Conservation (phyloP, 2,888 invertebrate genomes). For the Caenorhabditis macrosperma region DNA sequence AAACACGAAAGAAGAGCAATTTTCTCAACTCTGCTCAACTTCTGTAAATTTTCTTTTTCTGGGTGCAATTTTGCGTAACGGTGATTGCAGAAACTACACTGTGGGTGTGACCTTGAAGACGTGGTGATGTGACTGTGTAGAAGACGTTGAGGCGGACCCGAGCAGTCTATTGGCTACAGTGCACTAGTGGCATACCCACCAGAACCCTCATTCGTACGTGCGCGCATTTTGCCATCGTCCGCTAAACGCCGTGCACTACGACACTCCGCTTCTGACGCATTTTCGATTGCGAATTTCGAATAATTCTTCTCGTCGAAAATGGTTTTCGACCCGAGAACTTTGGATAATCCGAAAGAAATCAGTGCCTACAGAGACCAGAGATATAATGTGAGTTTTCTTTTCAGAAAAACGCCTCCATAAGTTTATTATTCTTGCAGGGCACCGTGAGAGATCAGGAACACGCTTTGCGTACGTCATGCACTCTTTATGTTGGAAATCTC, state of each 20-base stretch:
- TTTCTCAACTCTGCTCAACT: too few species aligned
- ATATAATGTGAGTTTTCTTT: constrained; percentile 67
- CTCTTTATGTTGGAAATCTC: constrained; percentile 96
- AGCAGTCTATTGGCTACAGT: too few species aligned
- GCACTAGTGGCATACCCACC: too few species aligned
- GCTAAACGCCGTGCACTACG: constrained; percentile 12
- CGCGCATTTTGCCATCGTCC: background rate
- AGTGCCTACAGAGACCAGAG: constrained; percentile 78
- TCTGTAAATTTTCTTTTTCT: too few species aligned
- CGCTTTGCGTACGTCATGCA: constrained; percentile 86
- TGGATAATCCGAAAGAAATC: constrained; percentile 64
- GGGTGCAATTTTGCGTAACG: too few species aligned
- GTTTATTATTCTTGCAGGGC: constrained; percentile 65
- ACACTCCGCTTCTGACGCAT: background rate
- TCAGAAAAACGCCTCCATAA: background rate
- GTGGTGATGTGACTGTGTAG: too few species aligned
- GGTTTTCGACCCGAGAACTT: constrained; percentile 67
- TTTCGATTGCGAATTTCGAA: constrained; percentile 4
- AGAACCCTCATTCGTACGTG: background rate
- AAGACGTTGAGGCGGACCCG: too few species aligned
- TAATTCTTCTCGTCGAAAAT: constrained; percentile 14
- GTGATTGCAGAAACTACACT: too few species aligned
- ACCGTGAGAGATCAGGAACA: constrained; percentile 84
- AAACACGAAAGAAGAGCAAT: too few species aligned
- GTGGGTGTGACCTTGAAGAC: too few species aligned